These are phyloP conservation scores for Acronicta aceris DNA, from an alignment of 2,888 invertebrate genomes.

Conservation along the genomic window DNA sequence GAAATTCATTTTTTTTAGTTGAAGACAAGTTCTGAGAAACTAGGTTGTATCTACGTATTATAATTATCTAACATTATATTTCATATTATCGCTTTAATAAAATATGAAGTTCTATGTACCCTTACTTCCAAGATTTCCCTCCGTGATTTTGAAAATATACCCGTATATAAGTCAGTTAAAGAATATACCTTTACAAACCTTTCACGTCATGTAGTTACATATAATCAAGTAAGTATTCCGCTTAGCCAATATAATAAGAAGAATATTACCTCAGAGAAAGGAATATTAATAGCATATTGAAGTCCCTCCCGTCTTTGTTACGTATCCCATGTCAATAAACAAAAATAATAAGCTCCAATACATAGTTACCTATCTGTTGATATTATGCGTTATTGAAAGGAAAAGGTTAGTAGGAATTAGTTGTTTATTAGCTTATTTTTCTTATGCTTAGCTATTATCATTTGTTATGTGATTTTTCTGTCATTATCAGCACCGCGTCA, in stretches of 20 bases:
- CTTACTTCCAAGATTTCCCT: background rate
- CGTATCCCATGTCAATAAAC: background rate
- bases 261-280: conserved; percentile 10
- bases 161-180: conserved; percentile 1
- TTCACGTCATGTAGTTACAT: conserved; percentile 3
- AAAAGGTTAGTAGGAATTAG: conserved; percentile 14
- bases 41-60: no score
- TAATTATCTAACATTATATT: background rate
- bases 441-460: no score
- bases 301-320: background rate
- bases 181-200: background rate
- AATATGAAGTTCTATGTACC: background rate
- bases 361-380: background rate
- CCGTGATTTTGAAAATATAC: background rate
- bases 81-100: background rate
- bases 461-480: no score
- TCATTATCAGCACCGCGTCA: no score
- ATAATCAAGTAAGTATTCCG: background rate
- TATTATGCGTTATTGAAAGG: conserved; percentile 3
- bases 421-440: no score
- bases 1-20: background rate
- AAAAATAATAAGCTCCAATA: conserved; percentile 9
- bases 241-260: conserved; percentile 9
- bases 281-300: conserved; percentile 1
- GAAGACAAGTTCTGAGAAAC: no score